Evolutionary conservation across 2,113 vertebrate species (phyloP), one percentile per base, ranked within the genome.

Genomic region (Pterocles burchelli): DNA sequence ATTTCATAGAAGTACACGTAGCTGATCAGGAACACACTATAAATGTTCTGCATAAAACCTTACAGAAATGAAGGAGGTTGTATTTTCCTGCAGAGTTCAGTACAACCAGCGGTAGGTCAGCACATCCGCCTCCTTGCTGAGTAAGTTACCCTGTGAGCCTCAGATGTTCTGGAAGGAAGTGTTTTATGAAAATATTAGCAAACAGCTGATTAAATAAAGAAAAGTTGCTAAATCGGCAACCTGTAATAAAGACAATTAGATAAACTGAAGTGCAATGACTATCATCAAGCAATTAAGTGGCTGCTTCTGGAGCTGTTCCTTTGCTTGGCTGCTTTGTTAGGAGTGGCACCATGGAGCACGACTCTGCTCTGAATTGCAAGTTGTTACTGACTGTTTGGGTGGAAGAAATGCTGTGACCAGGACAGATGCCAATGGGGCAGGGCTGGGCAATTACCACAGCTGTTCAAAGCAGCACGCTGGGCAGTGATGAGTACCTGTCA

Each of bases 281-380:
- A 55, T 92, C 90, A 84, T 65, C 57, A 62, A 61, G 46, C 36
- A 89, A 92, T 95, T 85, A 95, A 90, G 65, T 75, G 80, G 34
- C 76, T 84, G 4, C 61, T 90, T 63, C 68, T 65, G 38, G 61
- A 45, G 75, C 63, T 74, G 51, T 76, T 91, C 43, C 78, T 95
- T 88, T 71, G 63, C 85, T 82, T 70, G 85, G 36, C 88, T 90
- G 68, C 76, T 90, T 85, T 89, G 73, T 81, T 96, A 54, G 48
- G 88, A 84, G 75, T 68, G 85, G 2, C 61, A 76, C 41, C 49
- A 78, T 7, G 48, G 75, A 78, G 85, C 76, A 72, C 79, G 36
- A 36, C 83, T 24, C 3, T 22, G 68, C 76, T 78, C 57, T 75
- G 88, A 90, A 93, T 86, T 57, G 46, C 0, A 84, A 80, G 76